Percentiles rank a stretch among this genome's conserved stretches.
Evolutionary conservation across 1,140 invertebrate species (phyloP).

Genomic region (Heliothis virescens): DNA sequence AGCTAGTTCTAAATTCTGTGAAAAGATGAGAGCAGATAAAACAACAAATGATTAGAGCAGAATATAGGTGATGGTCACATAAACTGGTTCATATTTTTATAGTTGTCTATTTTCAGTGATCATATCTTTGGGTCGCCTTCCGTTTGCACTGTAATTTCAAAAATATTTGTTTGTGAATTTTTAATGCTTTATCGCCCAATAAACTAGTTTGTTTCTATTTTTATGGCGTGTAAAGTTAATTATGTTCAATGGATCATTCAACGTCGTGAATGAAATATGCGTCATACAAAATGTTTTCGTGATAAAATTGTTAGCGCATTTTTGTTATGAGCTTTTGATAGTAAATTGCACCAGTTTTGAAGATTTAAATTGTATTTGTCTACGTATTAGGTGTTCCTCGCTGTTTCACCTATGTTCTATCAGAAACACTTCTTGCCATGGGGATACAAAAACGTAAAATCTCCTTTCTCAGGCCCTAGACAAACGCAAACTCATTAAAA

Average conservation of each 20-base stretch:
- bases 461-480: too few species aligned
- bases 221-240: background rate
- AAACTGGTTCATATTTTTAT: constrained; percentile 29
- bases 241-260: background rate
- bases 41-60: too few species aligned
- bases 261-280: background rate
- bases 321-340: too few species aligned
- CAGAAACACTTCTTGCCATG: too few species aligned
- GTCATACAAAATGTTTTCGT: background rate
- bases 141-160: background rate
- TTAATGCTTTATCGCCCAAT: background rate
- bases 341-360: too few species aligned
- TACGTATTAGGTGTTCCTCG: too few species aligned
- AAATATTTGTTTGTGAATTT: background rate
- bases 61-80: constrained; percentile 6
- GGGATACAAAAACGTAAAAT: too few species aligned
- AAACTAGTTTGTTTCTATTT: constrained; percentile 1
- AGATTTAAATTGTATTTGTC: too few species aligned
- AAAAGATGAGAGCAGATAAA: too few species aligned
- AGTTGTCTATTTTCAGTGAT: constrained; percentile 8
- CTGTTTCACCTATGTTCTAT: too few species aligned
- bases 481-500: too few species aligned
- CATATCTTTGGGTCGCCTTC: background rate
- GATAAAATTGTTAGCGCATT: background rate
- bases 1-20: too few species aligned